phyloP scores from a whole-genome alignment of 2,797 vertebrate species.

The Leptatherina wallacei region DNA sequence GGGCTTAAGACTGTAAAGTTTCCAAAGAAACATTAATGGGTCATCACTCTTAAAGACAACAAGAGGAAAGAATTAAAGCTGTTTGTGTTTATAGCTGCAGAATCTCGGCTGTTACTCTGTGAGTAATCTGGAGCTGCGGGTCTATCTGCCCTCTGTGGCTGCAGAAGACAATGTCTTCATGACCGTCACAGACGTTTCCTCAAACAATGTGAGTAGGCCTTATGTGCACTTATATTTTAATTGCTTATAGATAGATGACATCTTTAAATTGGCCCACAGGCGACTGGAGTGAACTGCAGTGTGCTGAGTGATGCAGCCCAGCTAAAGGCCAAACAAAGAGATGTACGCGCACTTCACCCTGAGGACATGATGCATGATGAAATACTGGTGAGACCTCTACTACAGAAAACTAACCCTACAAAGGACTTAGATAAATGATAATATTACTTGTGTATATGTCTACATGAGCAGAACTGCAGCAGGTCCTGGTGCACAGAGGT shows the following conservation, averaged over 20 bases:
- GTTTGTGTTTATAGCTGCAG: slow-evolving; percentile 84
- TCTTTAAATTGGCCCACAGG: slow-evolving; percentile 56
- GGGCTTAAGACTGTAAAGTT: not conserved
- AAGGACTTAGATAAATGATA: not conserved
- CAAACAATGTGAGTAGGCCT: slow-evolving; percentile 88
- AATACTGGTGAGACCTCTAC: slow-evolving; percentile 83
- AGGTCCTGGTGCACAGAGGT: slow-evolving; percentile 88
- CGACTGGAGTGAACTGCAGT: slow-evolving; percentile 85
- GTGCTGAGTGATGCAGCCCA: slow-evolving; percentile 78
- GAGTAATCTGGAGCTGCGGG: slow-evolving; percentile 83
- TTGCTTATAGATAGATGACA: slow-evolving; percentile 30
- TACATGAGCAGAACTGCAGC: slow-evolving; percentile 84
- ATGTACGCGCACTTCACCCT: slow-evolving; percentile 80
- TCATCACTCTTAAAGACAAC: not conserved
- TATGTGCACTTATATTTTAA: not conserved
- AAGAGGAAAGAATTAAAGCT: not conserved
- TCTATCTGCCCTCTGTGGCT: slow-evolving; percentile 87
- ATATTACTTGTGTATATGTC: slow-evolving; percentile 1
- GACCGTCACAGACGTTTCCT: slow-evolving; percentile 84
- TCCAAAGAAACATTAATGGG: not conserved
- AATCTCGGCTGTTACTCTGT: slow-evolving; percentile 91
- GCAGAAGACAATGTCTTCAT: slow-evolving; percentile 84
- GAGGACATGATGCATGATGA: slow-evolving; percentile 87
- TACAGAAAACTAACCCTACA: not conserved
- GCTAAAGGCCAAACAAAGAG: slow-evolving; percentile 73